Evolutionary conservation across 2,113 vertebrate species (phyloP).

Genomic region (Hiodon alosoides): DNA sequence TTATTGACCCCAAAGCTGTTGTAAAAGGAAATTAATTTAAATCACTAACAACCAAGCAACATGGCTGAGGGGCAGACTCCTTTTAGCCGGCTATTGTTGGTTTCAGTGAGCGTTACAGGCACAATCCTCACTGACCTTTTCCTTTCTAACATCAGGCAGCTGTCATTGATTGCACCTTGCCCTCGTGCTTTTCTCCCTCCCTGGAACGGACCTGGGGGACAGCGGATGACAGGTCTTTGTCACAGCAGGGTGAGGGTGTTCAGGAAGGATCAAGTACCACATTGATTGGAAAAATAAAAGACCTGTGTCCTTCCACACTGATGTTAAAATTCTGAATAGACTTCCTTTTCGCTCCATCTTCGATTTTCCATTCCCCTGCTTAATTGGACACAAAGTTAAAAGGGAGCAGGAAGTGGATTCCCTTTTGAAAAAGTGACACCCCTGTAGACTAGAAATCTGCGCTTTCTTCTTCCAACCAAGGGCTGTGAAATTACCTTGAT

Average conservation of each 20-base stretch:
- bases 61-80: not conserved
- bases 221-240: constrained; percentile 9
- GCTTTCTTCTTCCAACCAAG: no score
- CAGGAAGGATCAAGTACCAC: not conserved
- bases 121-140: constrained; percentile 10
- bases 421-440: constrained; percentile 1
- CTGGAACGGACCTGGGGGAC: not conserved
- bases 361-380: not conserved
- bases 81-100: not conserved
- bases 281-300: not conserved
- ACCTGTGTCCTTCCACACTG: not conserved
- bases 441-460: not conserved
- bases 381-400: constrained; percentile 1
- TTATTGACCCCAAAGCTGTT: constrained; percentile 3
- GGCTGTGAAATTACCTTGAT: no score
- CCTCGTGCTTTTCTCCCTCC: not conserved
- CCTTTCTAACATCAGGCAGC: constrained; percentile 3
- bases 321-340: not conserved
- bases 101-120: not conserved
- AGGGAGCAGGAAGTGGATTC: not conserved
- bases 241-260: constrained; percentile 1
- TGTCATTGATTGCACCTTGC: constrained; percentile 2
- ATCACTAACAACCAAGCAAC: not conserved
- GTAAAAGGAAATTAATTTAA: not conserved
- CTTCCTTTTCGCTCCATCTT: not conserved